A percentile compares a stretch with the other conserved stretches of the same genome.
Conservation (phyloP, 35 echinoderm and acorn worm species). For the Antedon bifida region DNA sequence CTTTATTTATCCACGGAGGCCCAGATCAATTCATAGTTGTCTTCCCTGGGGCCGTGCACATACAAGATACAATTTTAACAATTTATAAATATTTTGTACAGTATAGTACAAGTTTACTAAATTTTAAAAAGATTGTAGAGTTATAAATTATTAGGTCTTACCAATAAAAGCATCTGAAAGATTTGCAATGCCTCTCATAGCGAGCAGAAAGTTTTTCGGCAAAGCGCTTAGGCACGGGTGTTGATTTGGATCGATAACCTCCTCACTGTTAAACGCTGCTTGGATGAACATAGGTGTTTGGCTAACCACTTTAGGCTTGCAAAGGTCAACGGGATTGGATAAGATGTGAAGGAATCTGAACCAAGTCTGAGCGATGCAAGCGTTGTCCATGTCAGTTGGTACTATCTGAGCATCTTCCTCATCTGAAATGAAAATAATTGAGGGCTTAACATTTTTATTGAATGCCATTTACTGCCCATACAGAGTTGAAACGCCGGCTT, state of each 20-base stretch:
- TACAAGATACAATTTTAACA: too few relatives aligned
- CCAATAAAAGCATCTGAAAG: constrained; percentile 89
- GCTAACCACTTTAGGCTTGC: constrained; percentile 64
- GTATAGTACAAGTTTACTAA: too few relatives aligned
- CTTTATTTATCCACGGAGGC: too few relatives aligned
- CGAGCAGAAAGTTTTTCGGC: constrained; percentile 72
- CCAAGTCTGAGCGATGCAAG: constrained; percentile 78
- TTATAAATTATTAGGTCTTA: constrained; percentile 8
- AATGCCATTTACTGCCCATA: not conserved
- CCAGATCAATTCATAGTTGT: too few relatives aligned
- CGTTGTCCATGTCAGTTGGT: constrained; percentile 66
- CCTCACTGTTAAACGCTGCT: constrained; percentile 41
- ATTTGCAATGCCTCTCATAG: constrained; percentile 81
- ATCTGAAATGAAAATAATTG: constrained; percentile 13
- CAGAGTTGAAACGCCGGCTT: not conserved
- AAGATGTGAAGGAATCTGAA: constrained; percentile 87
- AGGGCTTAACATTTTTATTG: too few relatives aligned
- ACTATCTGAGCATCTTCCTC: constrained; percentile 68
- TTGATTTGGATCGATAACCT: constrained; percentile 52
- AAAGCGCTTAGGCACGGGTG: constrained; percentile 70
- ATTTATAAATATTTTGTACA: too few relatives aligned
- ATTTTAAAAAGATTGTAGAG: too few relatives aligned
- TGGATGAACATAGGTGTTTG: constrained; percentile 70
- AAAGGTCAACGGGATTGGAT: constrained; percentile 86
- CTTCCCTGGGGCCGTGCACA: too few relatives aligned